Evolutionary conservation across 2,797 vertebrate species (phyloP), one percentile per base, ranked within the genome.

Genomic region (Hippoglossus hippoglossus): DNA sequence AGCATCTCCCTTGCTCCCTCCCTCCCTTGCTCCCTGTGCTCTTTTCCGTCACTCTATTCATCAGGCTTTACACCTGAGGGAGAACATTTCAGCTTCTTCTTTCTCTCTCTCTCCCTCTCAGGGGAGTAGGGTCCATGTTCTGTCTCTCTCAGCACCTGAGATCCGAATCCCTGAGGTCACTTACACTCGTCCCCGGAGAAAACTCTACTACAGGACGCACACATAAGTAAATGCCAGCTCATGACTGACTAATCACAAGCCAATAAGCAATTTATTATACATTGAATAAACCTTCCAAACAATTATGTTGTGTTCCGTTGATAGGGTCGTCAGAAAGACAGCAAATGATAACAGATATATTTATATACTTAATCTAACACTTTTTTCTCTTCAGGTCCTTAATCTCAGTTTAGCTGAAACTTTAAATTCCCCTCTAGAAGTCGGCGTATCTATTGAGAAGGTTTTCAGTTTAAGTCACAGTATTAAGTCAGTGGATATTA

Each of bases 141-240:
- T 63, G 58, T 36, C 59, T 81, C 79, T 71, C 63, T 75, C 80
- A 77, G 73, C 86, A 89, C 75, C 83, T 90, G 87, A 81, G 87
- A 73, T 65, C 84, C 39, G 9, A 49, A 22, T 85, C 89, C 82
- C 87, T n/a, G 67, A 73, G 69, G 85, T 77, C 54, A 39, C 34
- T 25, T 41, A 18, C 52, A 63, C 21, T 46, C 56, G 73, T 22
- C 71, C 68, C 77, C 13, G 7, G 75, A 80, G 72, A 61, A 52
- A 69, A 58, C 52, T 46, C 24, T 22, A 56, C 53, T n/a, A 36
- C 36, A 60, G 41, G 52, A 76, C 68, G 50, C 60, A 39, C 49
- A 54, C 25, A 31, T 10, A 24, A 16, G 24, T 3, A 67, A 56
- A 72, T 26, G 77, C 25, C 53, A 65, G 56, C 21, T 75, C 55